These are phyloP conservation scores for Etheostoma perlongum DNA, from an alignment of 2,797 vertebrate genomes.

Conservation along the genomic window DNA sequence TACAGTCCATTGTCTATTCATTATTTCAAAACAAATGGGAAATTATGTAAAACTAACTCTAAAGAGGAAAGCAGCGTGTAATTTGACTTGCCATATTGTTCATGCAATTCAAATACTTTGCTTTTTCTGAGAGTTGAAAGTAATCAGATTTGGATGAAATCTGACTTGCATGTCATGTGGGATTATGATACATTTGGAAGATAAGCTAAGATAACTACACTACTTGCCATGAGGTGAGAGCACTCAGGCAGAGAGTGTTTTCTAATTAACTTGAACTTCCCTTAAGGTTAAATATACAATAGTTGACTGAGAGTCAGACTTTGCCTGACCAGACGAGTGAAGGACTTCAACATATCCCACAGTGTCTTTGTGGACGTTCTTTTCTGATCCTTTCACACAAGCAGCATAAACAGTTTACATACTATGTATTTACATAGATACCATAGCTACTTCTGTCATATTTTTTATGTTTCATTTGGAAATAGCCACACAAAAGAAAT, in stretches of 20 bases:
- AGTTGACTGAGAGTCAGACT: conserved; percentile 67
- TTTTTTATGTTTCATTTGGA: not conserved
- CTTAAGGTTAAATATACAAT: conserved; percentile 79
- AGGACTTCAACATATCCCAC: conserved; percentile 24
- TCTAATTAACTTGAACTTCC: conserved; percentile 78
- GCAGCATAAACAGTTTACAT: not conserved
- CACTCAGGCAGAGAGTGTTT: conserved; percentile 77
- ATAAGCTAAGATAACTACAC: conserved; percentile 78
- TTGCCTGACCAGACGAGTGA: conserved; percentile 44
- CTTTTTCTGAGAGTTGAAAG: conserved; percentile 80
- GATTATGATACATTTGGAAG: conserved; percentile 80
- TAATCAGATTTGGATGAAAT: conserved; percentile 84
- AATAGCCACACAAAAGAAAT: too few species aligned
- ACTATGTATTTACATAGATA: not conserved
- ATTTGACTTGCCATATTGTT: conserved; percentile 88
- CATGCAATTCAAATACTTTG: conserved; percentile 88
- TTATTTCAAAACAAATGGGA: conserved; percentile 86
- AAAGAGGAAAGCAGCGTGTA: conserved; percentile 86
- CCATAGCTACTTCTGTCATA: not conserved
- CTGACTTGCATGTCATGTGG: conserved; percentile 77
- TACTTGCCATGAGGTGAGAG: conserved; percentile 68
- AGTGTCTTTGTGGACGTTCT: conserved; percentile 1
- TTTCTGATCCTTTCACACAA: not conserved
- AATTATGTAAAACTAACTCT: conserved; percentile 89
- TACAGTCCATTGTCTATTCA: conserved; percentile 89